A percentile compares a stretch with the other conserved stretches of the same genome.
These are phyloP conservation scores for Lamellibrachia satsuma DNA, from an alignment of 2,888 invertebrate species.

Conservation along the genomic window DNA sequence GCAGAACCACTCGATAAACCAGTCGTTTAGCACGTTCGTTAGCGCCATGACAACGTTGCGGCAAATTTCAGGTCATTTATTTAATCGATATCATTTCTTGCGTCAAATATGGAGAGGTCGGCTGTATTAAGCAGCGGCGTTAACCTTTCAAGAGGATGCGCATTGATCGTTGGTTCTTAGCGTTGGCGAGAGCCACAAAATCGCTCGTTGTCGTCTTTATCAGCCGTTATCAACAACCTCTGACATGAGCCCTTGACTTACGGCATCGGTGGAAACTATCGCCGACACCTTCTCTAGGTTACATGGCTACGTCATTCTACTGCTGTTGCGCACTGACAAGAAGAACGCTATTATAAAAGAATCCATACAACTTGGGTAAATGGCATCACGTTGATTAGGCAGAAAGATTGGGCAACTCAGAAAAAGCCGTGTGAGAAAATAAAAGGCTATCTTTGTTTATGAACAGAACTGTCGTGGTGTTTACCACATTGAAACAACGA, in stretches of 20 bases:
- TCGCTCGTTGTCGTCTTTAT: not conserved
- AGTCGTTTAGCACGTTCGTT: not conserved
- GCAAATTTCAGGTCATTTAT: slow-evolving; percentile 1
- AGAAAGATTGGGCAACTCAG: too few relatives aligned
- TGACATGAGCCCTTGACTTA: not conserved
- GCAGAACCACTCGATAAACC: not conserved
- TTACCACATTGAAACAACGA: too few relatives aligned
- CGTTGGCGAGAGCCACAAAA: not conserved
- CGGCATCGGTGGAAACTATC: not conserved
- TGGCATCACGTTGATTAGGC: too few relatives aligned
- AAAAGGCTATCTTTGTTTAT: too few relatives aligned
- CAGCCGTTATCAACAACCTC: not conserved
- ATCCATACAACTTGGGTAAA: too few relatives aligned
- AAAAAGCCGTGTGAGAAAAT: too few relatives aligned
- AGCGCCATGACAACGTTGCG: not conserved
- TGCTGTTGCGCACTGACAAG: too few relatives aligned
- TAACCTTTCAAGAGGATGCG: not conserved
- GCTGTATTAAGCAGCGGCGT: not conserved
- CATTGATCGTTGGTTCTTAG: slow-evolving; percentile 9
- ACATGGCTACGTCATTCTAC: too few relatives aligned
- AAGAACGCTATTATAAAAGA: too few relatives aligned
- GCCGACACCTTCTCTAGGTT: not conserved
- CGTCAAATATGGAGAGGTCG: not conserved
- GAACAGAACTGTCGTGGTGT: too few relatives aligned
- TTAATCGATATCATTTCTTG: not conserved